Conservation (phyloP, 2,888 invertebrate genomes). For the Cordilura impudica region DNA sequence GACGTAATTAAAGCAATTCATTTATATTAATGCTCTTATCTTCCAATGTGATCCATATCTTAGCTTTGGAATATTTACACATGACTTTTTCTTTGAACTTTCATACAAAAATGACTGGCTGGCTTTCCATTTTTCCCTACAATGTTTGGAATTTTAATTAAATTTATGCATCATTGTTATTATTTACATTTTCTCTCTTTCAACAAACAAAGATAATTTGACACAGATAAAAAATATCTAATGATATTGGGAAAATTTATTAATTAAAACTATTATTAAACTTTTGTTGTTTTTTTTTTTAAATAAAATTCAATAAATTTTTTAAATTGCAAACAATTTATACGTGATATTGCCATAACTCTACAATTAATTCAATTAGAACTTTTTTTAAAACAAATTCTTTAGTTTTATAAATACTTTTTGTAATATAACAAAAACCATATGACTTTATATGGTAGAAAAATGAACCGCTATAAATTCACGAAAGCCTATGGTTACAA, state of each 20-base stretch:
- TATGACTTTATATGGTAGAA: conserved; percentile 20
- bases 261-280: neutral
- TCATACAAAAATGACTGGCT: conserved; percentile 10
- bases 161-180: conserved; percentile 56
- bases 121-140: conserved; percentile 40
- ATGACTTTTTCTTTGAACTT: conserved; percentile 47
- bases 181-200: neutral
- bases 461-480: conserved; percentile 10
- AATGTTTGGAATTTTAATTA: conserved; percentile 34
- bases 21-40: conserved; percentile 28
- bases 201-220: conserved; percentile 23
- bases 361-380: conserved; percentile 45
- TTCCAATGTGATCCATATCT: conserved; percentile 34
- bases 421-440: conserved; percentile 13
- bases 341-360: conserved; percentile 11
- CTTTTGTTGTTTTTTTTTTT: neutral
- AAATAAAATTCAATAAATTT: neutral
- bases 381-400: conserved; percentile 9
- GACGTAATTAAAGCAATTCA: conserved; percentile 38
- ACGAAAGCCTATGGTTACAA: conserved; percentile 31
- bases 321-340: conserved; percentile 2
- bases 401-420: conserved; percentile 4
- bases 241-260: neutral
- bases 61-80: conserved; percentile 10
- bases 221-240: conserved; percentile 50